These are phyloP conservation scores for Ruditapes philippinarum DNA, from an alignment of 1,140 invertebrate species.

Conservation along the genomic window DNA sequence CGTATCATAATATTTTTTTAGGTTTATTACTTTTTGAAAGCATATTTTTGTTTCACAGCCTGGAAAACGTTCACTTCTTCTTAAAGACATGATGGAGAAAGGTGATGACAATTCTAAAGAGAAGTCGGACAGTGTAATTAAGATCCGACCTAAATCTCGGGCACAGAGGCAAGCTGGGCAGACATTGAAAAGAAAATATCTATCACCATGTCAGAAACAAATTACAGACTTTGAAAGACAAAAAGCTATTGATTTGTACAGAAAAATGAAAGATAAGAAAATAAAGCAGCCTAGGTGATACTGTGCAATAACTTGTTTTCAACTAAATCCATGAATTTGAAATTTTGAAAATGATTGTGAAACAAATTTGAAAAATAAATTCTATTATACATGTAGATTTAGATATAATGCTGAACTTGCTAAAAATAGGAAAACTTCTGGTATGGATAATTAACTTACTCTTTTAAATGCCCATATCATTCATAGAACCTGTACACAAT, in stretches of 20 bases:
- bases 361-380: no score
- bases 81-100: constrained; percentile 73
- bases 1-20: no score
- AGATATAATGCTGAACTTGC: no score
- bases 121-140: not conserved
- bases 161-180: constrained; percentile 71
- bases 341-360: no score
- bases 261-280: constrained; percentile 74
- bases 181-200: constrained; percentile 73
- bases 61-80: constrained; percentile 71
- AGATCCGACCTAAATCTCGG: constrained; percentile 20
- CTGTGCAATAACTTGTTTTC: no score
- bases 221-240: constrained; percentile 75
- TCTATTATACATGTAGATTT: no score
- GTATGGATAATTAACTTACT: no score
- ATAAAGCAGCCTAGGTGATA: constrained; percentile 39
- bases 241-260: constrained; percentile 76
- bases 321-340: no score
- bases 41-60: constrained; percentile 67
- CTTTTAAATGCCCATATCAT: no score
- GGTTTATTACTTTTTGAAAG: no score
- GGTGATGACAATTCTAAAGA: not conserved
- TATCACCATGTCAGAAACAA: constrained; percentile 74
- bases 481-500: no score
- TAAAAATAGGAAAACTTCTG: no score